These are phyloP conservation scores for Amblyopsis hoosieri DNA, from an alignment of 2,797 vertebrate genomes.

Conservation along the genomic window DNA sequence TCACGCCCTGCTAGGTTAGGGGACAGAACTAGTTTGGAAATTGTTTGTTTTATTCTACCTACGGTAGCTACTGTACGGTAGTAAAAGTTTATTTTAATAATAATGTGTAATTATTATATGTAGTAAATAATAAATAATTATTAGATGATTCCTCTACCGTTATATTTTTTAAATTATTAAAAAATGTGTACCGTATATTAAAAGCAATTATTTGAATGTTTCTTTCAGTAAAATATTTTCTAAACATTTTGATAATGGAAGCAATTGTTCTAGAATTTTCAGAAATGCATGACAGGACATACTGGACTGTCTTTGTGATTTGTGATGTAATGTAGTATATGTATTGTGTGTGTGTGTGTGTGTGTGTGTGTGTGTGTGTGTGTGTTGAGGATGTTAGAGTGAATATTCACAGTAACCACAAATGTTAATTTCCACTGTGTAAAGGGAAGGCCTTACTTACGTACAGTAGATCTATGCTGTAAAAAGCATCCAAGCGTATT, in stretches of 20 bases:
- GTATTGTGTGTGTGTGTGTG: not conserved
- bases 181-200: no score
- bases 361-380: not conserved
- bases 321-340: not conserved
- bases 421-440: slow-evolving; percentile 3
- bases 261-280: no score
- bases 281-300: no score
- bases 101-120: no score
- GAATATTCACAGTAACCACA: not conserved
- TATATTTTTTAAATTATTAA: no score
- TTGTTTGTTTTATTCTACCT: no score
- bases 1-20: slow-evolving; percentile 16
- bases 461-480: not conserved
- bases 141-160: no score
- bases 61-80: not conserved
- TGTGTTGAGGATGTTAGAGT: not conserved
- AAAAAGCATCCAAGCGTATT: slow-evolving; percentile 3
- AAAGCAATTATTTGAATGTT: no score
- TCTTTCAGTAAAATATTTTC: no score
- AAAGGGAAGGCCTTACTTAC: not conserved
- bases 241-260: no score
- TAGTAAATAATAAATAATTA: not conserved
- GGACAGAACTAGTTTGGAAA: no score
- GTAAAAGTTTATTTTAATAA: not conserved
- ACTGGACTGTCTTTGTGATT: no score